Percentiles rank a stretch among this genome's conserved stretches.
phyloP scores from a whole-genome alignment of 2,113 vertebrate species.

The Aspiorhynchus laticeps region DNA sequence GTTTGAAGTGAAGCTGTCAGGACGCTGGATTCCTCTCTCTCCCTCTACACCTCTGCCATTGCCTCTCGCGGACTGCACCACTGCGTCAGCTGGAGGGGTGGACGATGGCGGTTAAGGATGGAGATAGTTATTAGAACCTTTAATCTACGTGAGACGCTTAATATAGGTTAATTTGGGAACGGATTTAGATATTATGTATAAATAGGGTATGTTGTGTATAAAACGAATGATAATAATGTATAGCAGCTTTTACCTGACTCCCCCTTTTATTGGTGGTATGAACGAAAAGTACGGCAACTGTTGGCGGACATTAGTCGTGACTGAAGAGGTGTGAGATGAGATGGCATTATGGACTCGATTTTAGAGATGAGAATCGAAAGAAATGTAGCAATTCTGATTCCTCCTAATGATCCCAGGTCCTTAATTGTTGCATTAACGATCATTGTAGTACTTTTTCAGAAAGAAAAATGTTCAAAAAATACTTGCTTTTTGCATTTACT shows the following conservation, averaged over 20 bases:
- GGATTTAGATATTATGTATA: rapidly evolving
- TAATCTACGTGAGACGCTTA: background rate
- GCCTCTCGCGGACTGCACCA: slow-evolving; percentile 66
- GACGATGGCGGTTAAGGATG: background rate
- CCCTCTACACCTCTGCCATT: slow-evolving; percentile 71
- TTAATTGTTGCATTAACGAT: background rate
- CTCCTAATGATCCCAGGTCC: background rate
- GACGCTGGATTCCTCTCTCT: slow-evolving; percentile 74
- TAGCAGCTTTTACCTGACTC: background rate
- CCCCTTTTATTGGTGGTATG: slow-evolving; percentile 5
- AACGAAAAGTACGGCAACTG: slow-evolving; percentile 8
- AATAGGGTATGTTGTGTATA: rapidly evolving
- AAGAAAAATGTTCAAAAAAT: background rate
- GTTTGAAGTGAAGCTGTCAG: slow-evolving; percentile 76
- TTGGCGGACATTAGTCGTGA: slow-evolving; percentile 11
- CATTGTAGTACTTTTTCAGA: background rate
- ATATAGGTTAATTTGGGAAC: rapidly evolving
- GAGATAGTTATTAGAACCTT: too few species aligned
- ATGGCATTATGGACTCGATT: background rate
- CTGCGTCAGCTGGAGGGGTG: slow-evolving; percentile 55
- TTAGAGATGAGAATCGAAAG: background rate
- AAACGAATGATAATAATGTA: too few species aligned
- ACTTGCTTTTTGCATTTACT: background rate
- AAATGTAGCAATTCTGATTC: background rate
- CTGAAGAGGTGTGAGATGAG: slow-evolving; percentile 13